A percentile compares a stretch with the other conserved stretches of the same genome.
These are phyloP conservation scores for Drosophila leontia DNA, from an alignment of 1,140 invertebrate species.

Conservation along the genomic window DNA sequence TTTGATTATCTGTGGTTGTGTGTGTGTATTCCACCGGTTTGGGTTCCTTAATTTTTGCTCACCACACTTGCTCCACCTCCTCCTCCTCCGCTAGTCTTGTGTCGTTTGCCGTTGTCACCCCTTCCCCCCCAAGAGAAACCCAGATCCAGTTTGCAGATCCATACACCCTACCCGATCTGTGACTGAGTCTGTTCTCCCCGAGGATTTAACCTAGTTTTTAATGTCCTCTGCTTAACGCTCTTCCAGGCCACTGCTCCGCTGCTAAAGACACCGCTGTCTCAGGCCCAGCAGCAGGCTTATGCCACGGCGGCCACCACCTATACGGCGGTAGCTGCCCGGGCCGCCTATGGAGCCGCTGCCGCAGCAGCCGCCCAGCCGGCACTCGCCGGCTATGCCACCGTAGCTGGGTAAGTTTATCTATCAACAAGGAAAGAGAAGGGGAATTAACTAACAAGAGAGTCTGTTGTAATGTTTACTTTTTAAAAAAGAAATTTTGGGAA, in stretches of 20 bases:
- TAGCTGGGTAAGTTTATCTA: conserved; percentile 83
- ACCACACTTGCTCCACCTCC: conserved; percentile 48
- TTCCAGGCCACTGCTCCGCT: conserved; percentile 89
- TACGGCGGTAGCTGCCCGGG: conserved; percentile 92
- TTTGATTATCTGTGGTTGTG: conserved; percentile 14
- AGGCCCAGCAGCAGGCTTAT: conserved; percentile 88
- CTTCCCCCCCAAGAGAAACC: conserved; percentile 6
- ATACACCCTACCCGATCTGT: conserved; percentile 22
- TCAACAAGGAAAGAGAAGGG: not conserved
- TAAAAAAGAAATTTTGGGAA: not conserved
- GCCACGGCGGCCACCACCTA: conserved; percentile 90
- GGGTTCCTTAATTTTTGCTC: conserved; percentile 44
- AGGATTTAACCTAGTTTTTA: conserved; percentile 60
- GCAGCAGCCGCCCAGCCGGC: conserved; percentile 91
- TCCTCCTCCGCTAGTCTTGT: conserved; percentile 56
- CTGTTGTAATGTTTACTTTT: not conserved
- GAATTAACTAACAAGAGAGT: too few relatives aligned
- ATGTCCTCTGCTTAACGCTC: conserved; percentile 84
- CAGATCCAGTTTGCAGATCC: conserved; percentile 12
- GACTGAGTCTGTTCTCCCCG: conserved; percentile 51
- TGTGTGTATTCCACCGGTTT: conserved; percentile 53
- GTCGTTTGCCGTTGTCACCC: conserved; percentile 63
- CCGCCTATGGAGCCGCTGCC: conserved; percentile 92
- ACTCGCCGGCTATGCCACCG: conserved; percentile 89
- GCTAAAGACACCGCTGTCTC: conserved; percentile 88